Evolutionary conservation across 2,113 vertebrate genomes (phyloP), one percentile per base, ranked within the genome.

Genomic region (Notiomystis cincta): DNA sequence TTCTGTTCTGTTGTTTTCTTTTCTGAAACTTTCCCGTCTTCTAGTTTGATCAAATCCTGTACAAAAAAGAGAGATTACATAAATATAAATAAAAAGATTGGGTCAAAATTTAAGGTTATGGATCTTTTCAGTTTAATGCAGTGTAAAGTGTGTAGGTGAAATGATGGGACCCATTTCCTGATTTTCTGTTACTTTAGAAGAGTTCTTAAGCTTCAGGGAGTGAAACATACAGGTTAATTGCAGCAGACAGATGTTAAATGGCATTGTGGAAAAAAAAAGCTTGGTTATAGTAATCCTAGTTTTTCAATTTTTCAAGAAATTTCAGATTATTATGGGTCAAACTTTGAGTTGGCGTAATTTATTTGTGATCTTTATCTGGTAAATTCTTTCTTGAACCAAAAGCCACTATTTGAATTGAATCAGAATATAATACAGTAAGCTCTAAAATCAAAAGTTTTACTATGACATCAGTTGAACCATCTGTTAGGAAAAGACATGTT

Each of bases 221-320:
- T 85, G 58, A 77, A 88, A 65, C 25, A 31, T 73, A 28, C 10
- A 15, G 38, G 53, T 54, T 72, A 42, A 69, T 93, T 88, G 50
- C 33, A 86, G 31, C 13, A 72, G 82, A 51, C 40, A 79, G 51
- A 75, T 61, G 16, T 72, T 94, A 85, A 91, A 93, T 76, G 37
- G 15, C 22, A 69, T 23, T 54, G 21, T 31, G 37, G 1, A 33
- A 71, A 37, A 51, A 66, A 51, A 87, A 82, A 40, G 3, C 21
- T 79, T 64, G 13, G 13, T 84, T 85, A 27, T 48, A 48, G 31
- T 76, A 87, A 84, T 72, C 30, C 22, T 89, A 45, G 15, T 57
- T 94, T 86, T 91, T 88, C n/a, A 77, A 50, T 35, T 92, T 93
- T 94, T 92, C 16, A 81, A 73, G 47, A 70, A 62, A 95, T 61